Evolutionary conservation across 2,113 vertebrate species (phyloP).

Genomic region (Azemiops feae): DNA sequence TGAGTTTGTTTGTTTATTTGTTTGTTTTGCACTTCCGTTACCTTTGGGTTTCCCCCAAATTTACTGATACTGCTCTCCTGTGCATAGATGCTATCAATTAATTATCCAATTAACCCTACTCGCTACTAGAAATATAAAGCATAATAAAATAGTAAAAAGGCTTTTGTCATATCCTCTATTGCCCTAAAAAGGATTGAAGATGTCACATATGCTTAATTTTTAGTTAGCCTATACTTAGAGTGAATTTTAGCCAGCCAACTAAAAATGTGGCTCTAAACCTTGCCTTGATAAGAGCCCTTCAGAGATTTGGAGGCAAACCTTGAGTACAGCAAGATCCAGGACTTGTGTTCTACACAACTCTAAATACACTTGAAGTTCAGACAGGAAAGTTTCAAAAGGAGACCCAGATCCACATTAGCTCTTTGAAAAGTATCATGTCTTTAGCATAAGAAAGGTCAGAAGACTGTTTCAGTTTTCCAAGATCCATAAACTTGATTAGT

Average conservation of each 20-base stretch:
- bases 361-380: constrained; percentile 32
- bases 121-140: not conserved
- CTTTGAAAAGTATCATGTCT: constrained; percentile 44
- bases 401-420: constrained; percentile 45
- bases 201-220: not conserved
- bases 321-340: not conserved
- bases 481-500: constrained; percentile 56
- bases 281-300: not conserved
- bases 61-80: not conserved
- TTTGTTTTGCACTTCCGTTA: not conserved
- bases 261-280: not conserved
- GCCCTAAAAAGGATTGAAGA: not conserved
- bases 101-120: not conserved
- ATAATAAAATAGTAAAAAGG: not conserved
- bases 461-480: constrained; percentile 36
- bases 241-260: not conserved
- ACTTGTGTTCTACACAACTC: not conserved
- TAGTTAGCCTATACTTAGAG: not conserved
- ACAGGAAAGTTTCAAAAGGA: constrained; percentile 37
- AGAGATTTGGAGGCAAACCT: not conserved
- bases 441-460: constrained; percentile 43
- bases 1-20: not conserved
- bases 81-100: not conserved
- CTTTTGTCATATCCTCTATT: not conserved
- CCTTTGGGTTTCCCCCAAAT: not conserved